These are phyloP conservation scores for Tetragonisca angustula DNA, from an alignment of 2,888 invertebrate species.

Conservation along the genomic window DNA sequence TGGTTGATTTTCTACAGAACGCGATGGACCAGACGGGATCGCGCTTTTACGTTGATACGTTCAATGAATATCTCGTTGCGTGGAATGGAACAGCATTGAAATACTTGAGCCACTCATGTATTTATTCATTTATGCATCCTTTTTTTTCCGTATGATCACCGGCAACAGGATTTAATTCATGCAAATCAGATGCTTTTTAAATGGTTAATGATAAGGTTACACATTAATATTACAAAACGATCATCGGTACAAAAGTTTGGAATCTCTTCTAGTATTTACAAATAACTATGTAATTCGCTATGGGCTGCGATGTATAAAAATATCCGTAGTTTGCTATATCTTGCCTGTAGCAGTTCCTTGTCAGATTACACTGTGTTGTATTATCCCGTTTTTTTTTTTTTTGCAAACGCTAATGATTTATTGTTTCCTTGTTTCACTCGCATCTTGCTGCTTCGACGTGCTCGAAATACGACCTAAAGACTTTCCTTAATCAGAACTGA, in stretches of 20 bases:
- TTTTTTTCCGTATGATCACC: not conserved
- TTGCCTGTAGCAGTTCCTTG: not conserved
- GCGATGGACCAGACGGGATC: constrained; percentile 48
- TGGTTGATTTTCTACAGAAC: constrained; percentile 65
- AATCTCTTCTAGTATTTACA: not conserved
- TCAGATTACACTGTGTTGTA: too few relatives aligned
- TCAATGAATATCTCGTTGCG: constrained; percentile 18
- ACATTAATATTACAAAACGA: not conserved
- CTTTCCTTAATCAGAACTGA: too few relatives aligned
- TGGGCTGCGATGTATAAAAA: too few relatives aligned
- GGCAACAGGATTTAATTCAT: not conserved
- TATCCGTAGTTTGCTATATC: not conserved
- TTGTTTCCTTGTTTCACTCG: too few relatives aligned
- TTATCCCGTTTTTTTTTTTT: too few relatives aligned
- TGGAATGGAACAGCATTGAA: not conserved
- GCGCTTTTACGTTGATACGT: constrained; percentile 26
- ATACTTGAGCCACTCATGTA: not conserved
- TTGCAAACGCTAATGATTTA: too few relatives aligned
- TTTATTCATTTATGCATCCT: not conserved
- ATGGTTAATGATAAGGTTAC: not conserved
- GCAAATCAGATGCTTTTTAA: not conserved
- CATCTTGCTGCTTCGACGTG: too few relatives aligned
- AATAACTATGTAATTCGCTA: too few relatives aligned
- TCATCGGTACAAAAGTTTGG: not conserved
- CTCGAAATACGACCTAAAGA: too few relatives aligned